These are phyloP conservation scores for Triplophysa tibetana DNA, from an alignment of 2,113 vertebrate species.

Conservation along the genomic window DNA sequence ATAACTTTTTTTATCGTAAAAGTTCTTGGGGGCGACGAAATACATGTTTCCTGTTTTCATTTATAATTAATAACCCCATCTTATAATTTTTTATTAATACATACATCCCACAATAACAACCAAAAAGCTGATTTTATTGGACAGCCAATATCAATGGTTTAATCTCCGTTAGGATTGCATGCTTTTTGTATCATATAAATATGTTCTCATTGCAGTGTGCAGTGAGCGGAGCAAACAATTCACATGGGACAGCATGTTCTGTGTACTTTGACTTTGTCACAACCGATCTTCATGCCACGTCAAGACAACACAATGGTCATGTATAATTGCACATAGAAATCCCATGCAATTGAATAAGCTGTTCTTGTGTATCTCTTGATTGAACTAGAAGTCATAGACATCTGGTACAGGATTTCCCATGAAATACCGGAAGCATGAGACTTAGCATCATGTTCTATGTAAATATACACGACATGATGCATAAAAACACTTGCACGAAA, in stretches of 20 bases:
- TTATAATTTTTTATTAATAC: no score
- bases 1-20: neutral
- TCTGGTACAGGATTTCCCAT: constrained; percentile 35
- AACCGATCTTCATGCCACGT: neutral
- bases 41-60: neutral
- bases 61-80: neutral
- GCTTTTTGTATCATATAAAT: constrained; percentile 33
- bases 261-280: no score
- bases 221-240: neutral
- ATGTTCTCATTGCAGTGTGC: constrained; percentile 8
- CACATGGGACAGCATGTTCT: constrained; percentile 20
- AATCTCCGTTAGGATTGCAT: constrained; percentile 20
- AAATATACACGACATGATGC: no score
- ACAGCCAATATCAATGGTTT: neutral
- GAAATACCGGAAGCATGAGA: no score
- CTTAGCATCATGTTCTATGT: neutral
- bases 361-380: neutral
- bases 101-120: neutral
- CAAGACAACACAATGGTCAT: constrained; percentile 10
- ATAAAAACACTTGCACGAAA: no score
- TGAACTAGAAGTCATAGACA: constrained; percentile 18
- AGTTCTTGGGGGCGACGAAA: neutral
- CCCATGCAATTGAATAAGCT: neutral
- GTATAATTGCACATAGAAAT: constrained; percentile 30
- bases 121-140: constrained; percentile 3